phyloP scores from a whole-genome alignment of 2,888 invertebrate genomes.

The Melanotus villosus region DNA sequence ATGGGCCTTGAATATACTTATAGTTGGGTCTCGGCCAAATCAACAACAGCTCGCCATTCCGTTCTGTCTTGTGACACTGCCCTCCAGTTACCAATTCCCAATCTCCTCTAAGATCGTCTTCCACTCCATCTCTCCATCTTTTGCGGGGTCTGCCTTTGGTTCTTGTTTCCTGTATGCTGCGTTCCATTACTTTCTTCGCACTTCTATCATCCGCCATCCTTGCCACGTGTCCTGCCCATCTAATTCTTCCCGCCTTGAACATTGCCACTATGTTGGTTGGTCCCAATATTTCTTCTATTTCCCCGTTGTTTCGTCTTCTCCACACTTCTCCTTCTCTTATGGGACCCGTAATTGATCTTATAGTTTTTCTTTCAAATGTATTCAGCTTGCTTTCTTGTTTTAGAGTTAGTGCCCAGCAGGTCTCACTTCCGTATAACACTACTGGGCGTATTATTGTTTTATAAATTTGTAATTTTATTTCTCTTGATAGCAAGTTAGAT shows the following conservation, averaged over 20 bases:
- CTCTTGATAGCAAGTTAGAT: neutral
- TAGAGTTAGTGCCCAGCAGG: neutral
- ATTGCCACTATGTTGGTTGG: neutral
- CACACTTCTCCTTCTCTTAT: neutral
- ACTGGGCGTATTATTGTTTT: too few species aligned
- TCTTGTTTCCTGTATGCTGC: too few species aligned
- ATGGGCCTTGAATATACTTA: too few species aligned
- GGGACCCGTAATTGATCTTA: neutral
- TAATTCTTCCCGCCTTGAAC: neutral
- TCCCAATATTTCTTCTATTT: neutral
- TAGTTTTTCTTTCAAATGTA: neutral
- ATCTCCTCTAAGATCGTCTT: neutral
- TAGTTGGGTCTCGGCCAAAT: neutral
- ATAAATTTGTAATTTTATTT: too few species aligned
- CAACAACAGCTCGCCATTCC: neutral
- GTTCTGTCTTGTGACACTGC: neutral
- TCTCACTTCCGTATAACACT: neutral
- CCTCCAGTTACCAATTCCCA: neutral
- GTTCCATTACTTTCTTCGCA: neutral
- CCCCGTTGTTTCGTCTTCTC: too few species aligned
- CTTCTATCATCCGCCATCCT: neutral
- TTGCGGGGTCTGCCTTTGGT: too few species aligned
- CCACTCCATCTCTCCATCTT: neutral
- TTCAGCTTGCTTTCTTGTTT: neutral
- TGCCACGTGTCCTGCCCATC: neutral